Evolutionary conservation across 1,140 invertebrate genomes (phyloP).

Genomic region (Drosophila lacertosa): DNA sequence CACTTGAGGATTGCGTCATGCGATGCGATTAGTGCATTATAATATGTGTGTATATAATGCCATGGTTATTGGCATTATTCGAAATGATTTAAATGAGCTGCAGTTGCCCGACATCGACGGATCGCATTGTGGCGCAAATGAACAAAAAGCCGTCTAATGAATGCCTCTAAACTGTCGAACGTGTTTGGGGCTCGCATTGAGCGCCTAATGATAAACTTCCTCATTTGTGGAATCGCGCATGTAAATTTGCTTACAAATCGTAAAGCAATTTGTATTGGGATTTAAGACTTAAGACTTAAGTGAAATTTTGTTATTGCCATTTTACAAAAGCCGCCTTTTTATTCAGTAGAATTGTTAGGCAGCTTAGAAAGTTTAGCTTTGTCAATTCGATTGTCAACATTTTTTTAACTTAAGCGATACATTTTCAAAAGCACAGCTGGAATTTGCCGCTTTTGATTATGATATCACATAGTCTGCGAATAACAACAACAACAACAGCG

Average conservation of each 20-base stretch:
- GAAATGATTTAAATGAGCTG: conserved; percentile 64
- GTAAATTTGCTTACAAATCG: conserved; percentile 56
- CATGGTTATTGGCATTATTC: conserved; percentile 49
- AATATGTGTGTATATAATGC: conserved; percentile 46
- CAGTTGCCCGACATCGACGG: conserved; percentile 37
- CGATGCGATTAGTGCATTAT: conserved; percentile 65
- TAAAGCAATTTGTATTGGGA: conserved; percentile 33
- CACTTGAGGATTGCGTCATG: conserved; percentile 39
- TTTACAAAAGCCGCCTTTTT: conserved; percentile 6
- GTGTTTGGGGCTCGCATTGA: conserved; percentile 52
- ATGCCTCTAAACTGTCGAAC: conserved; percentile 46
- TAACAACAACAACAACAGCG: not conserved
- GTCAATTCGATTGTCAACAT: conserved; percentile 21
- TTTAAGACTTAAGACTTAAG: conserved; percentile 39
- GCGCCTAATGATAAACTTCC: conserved; percentile 74
- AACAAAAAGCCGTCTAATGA: conserved; percentile 48
- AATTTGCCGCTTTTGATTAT: conserved; percentile 28
- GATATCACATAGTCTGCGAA: conserved; percentile 16
- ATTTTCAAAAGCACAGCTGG: conserved; percentile 14
- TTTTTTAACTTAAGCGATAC: conserved; percentile 34
- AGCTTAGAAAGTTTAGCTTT: conserved; percentile 50
- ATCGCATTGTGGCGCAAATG: conserved; percentile 51
- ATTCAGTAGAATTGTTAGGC: conserved; percentile 46
- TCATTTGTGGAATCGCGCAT: conserved; percentile 57
- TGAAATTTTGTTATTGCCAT: conserved; percentile 61